Percentiles rank a stretch among this genome's conserved stretches.
Conservation (phyloP, 2,797 vertebrate species). For the Sebastes taczanowskii region DNA sequence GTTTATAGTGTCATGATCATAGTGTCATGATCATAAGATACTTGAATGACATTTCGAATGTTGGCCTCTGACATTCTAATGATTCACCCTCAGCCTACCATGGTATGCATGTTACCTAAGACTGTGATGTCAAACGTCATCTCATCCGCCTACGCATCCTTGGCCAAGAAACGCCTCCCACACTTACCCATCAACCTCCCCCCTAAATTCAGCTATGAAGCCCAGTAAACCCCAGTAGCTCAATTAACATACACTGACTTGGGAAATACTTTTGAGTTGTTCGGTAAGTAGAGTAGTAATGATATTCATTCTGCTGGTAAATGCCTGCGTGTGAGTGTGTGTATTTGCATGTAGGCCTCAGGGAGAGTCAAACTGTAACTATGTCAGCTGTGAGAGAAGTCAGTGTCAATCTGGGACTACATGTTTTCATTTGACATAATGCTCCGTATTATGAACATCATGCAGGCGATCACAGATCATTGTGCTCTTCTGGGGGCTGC, state of each 20-base stretch:
- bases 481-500: not conserved
- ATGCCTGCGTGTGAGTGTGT: slow-evolving; percentile 1
- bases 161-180: slow-evolving; percentile 56
- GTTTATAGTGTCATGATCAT: not conserved
- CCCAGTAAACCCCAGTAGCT: slow-evolving; percentile 34
- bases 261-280: slow-evolving; percentile 40
- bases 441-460: not conserved
- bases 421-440: not conserved
- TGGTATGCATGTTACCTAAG: not conserved
- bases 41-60: slow-evolving; percentile 24
- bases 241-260: slow-evolving; percentile 51
- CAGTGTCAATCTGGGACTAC: not conserved
- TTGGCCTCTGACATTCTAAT: slow-evolving; percentile 31
- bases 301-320: slow-evolving; percentile 58
- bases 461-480: not conserved
- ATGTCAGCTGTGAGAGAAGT: not conserved
- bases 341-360: slow-evolving; percentile 39
- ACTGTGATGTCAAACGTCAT: slow-evolving; percentile 30
- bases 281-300: slow-evolving; percentile 5
- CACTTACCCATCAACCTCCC: slow-evolving; percentile 38
- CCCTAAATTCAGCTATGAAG: not conserved
- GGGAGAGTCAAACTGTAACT: slow-evolving; percentile 27
- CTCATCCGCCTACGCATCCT: not conserved
- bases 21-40: not conserved
- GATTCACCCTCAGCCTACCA: not conserved